Evolutionary conservation across 2,888 invertebrate species (phyloP).

Genomic region (Liopterus haemorrhoidalis): DNA sequence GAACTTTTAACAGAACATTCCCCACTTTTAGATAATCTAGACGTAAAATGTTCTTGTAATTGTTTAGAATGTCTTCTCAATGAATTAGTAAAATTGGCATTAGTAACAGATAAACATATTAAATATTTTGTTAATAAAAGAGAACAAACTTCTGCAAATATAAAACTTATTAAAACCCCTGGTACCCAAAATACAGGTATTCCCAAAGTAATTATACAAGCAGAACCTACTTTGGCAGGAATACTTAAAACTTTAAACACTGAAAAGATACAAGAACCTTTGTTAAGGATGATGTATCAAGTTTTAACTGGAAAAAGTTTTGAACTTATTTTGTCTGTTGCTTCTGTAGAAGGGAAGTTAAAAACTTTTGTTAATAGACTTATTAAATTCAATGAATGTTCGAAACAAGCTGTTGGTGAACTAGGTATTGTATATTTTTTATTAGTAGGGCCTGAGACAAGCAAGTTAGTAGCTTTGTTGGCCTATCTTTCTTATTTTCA

Average conservation of each 20-base stretch:
- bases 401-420: conserved; percentile 64
- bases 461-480: no score
- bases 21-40: conserved; percentile 81
- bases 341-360: conserved; percentile 86
- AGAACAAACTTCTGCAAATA: conserved; percentile 56
- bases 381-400: conserved; percentile 89
- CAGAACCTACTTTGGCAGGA: conserved; percentile 82
- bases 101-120: conserved; percentile 73
- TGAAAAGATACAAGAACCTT: conserved; percentile 81
- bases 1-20: conserved; percentile 79
- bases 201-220: conserved; percentile 73
- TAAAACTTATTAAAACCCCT: conserved; percentile 63
- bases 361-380: conserved; percentile 81
- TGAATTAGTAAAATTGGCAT: conserved; percentile 71
- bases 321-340: conserved; percentile 85
- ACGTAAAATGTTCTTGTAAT: conserved; percentile 83
- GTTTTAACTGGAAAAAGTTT: conserved; percentile 86
- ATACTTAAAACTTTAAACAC: conserved; percentile 86
- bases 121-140: conserved; percentile 62
- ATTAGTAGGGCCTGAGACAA: no score
- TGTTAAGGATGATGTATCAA: conserved; percentile 80
- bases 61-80: conserved; percentile 77
- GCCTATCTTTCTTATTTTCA: no score
- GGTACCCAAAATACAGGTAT: conserved; percentile 65
- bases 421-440: no score